Percentiles rank a stretch among this genome's conserved stretches.
phyloP scores from a whole-genome alignment of 2,113 vertebrate genomes.

The Urocitellus parryii region DNA sequence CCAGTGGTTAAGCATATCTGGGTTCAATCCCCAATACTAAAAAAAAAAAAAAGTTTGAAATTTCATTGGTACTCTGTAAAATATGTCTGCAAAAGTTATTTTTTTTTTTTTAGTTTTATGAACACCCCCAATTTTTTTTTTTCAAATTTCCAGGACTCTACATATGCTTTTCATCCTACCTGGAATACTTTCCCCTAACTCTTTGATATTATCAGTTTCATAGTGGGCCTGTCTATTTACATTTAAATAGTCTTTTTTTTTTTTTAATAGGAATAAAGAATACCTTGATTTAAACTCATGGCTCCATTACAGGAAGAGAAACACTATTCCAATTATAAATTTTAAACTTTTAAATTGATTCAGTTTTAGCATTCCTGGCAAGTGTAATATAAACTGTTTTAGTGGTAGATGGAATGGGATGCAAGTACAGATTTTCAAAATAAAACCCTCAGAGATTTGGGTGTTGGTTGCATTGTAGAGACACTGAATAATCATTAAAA shows the following conservation, averaged over 20 bases:
- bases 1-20: too few relatives aligned
- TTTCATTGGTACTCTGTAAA: constrained; percentile 59
- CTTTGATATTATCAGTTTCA: constrained; percentile 47
- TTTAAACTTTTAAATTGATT: constrained; percentile 53
- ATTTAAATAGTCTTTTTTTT: constrained; percentile 33
- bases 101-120: background rate
- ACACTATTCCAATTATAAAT: constrained; percentile 52
- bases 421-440: background rate
- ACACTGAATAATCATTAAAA: constrained; percentile 21
- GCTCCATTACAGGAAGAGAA: background rate
- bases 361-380: constrained; percentile 28
- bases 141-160: background rate
- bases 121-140: background rate
- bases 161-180: background rate
- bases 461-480: background rate
- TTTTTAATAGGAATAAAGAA: constrained; percentile 41
- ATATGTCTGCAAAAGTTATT: background rate
- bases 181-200: background rate
- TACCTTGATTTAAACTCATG: background rate
- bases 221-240: background rate
- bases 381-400: constrained; percentile 10
- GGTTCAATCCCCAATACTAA: too few relatives aligned
- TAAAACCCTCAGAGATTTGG: background rate
- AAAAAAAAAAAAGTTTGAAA: background rate
- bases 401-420: constrained; percentile 12